Evolutionary conservation across 2,797 vertebrate genomes (phyloP).

Genomic region (Australoheros facetus): DNA sequence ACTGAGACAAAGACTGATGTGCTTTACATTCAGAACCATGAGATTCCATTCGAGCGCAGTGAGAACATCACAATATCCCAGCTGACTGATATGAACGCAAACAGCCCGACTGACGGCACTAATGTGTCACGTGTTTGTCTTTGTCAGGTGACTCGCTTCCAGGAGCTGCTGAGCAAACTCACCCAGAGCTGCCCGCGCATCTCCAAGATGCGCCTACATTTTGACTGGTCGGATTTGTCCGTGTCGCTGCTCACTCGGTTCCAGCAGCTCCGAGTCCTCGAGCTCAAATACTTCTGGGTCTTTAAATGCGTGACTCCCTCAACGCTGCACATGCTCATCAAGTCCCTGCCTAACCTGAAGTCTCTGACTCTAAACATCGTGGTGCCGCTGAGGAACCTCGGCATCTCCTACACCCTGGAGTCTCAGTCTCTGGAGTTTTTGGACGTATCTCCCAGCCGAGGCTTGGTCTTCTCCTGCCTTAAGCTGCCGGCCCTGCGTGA

Average conservation of each 20-base stretch:
- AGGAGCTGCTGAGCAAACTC: slow-evolving; percentile 81
- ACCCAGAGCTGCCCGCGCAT: slow-evolving; percentile 81
- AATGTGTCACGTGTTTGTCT: background rate
- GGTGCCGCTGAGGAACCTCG: slow-evolving; percentile 85
- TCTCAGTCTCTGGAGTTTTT: slow-evolving; percentile 83
- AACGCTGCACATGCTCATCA: slow-evolving; percentile 80
- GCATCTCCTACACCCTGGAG: slow-evolving; percentile 85
- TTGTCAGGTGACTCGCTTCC: slow-evolving; percentile 81
- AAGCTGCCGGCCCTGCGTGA: slow-evolving; percentile 82
- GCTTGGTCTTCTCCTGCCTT: slow-evolving; percentile 84
- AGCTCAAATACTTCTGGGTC: slow-evolving; percentile 89
- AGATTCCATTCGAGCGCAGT: background rate
- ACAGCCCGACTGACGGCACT: background rate
- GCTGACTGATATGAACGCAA: background rate
- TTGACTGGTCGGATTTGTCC: slow-evolving; percentile 86
- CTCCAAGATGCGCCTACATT: slow-evolving; percentile 82
- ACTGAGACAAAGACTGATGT: background rate
- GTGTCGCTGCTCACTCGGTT: slow-evolving; percentile 82
- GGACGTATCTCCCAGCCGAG: slow-evolving; percentile 85
- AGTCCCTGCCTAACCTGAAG: slow-evolving; percentile 82
- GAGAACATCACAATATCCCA: background rate
- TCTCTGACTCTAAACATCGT: slow-evolving; percentile 85
- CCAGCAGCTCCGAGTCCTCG: slow-evolving; percentile 83
- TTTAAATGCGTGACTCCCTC: slow-evolving; percentile 84
- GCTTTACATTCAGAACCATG: background rate